Conservation (phyloP, 2,113 vertebrate genomes). For the Percopsis transmontana region DNA sequence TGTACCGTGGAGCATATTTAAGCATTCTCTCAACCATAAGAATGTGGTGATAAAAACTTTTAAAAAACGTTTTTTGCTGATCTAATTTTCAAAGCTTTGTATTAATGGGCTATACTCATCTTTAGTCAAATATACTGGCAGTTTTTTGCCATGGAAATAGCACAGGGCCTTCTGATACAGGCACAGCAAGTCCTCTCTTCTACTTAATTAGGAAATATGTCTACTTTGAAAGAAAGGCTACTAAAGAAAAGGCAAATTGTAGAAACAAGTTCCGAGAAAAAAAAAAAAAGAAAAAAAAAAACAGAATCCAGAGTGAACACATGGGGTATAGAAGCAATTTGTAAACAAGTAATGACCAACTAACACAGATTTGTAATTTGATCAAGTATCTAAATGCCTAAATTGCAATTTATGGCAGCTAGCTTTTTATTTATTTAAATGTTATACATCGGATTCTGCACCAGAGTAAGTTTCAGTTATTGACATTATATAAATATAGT, state of each 20-base stretch:
- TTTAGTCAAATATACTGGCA: background rate
- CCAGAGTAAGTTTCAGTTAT: conserved; percentile 21
- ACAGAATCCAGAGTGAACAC: too few species aligned
- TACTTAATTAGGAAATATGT: background rate
- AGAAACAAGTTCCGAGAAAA: too few species aligned
- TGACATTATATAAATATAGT: background rate
- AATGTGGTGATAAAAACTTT: background rate
- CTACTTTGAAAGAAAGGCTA: background rate
- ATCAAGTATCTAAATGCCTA: background rate
- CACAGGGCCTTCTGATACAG: background rate
- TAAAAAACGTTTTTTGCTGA: background rate
- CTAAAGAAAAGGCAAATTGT: background rate
- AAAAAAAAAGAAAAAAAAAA: too few species aligned
- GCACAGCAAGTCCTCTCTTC: background rate
- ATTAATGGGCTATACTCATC: background rate
- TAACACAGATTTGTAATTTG: too few species aligned
- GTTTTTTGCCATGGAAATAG: background rate
- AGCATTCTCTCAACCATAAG: background rate
- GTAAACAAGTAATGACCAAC: too few species aligned
- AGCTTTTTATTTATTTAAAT: background rate
- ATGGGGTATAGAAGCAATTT: too few species aligned
- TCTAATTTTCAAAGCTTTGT: background rate
- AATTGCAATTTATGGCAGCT: background rate
- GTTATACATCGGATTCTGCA: background rate
- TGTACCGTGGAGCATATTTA: background rate